Base-by-base conservation (phyloP, 1,140 invertebrate genomes). In the Sinonovacula constricta region DNA sequence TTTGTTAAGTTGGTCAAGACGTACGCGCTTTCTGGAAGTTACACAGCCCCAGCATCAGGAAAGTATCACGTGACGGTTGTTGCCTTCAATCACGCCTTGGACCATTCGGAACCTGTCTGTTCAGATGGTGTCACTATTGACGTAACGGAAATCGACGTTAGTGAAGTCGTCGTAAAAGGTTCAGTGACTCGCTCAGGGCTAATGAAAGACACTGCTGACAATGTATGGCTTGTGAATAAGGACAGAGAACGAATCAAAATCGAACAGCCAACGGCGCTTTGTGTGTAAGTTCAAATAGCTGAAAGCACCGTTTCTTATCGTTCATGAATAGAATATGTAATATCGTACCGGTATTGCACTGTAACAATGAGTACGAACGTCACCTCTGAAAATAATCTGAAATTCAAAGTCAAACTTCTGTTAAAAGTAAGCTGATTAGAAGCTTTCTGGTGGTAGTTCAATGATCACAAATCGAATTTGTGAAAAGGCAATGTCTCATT, bases 81-180 rank as follows among this genome's bases (percentile, higher is more conserved):
- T 33, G 65, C 65, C 28, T 67, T 30, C 45, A 67, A 67, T 30
- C 65, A 67, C 22, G 65, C 65, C 12, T 22, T 67, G 3, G 65
- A 28, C 1, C 22, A 67, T 18, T 51, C 39, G n/a, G 45, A 30
- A 14, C 72, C 84, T 14, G 84, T 85, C 24, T 85, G 84, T 68
- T 85, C 84, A 39, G 84, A 85, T 67, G 84, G 84, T 15, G 72
- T 85, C 18, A 67, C 57, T 14, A 72, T 84, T 31, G 79, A 81
- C 49, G 57, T 15, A 22, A 49, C 57, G 26, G 34, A 54, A 14
- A 74, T 80, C 24, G 15, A 26, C 1, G 45, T 85, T 0, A 22
- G 10, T 5, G 60, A 81, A 18, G 67, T 85, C 45, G 60, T 36
- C 18, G 49, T 84, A 33, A 15, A 63, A 1, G 74, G 68, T 49